Conservation (phyloP, 2,797 vertebrate species). For the Mormyrops boulengeri region DNA sequence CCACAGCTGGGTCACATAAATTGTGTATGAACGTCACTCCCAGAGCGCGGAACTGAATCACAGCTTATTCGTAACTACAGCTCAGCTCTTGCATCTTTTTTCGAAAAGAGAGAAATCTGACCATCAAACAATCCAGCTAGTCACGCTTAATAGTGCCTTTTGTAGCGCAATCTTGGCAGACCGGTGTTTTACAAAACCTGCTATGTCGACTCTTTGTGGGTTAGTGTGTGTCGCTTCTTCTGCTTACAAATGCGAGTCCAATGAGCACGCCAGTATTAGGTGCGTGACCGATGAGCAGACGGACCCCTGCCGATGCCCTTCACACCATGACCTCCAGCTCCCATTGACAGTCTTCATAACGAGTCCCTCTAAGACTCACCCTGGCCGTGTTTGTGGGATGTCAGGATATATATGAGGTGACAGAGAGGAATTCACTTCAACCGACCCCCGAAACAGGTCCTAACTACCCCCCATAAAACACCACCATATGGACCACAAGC, state of each 20-base stretch:
- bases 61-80: neutral
- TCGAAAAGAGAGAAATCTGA: neutral
- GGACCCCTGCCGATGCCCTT: neutral
- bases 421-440: conserved; percentile 64
- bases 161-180: neutral
- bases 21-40: neutral
- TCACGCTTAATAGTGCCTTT: neutral
- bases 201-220: neutral
- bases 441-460: conserved; percentile 51
- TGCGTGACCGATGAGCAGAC: conserved; percentile 43
- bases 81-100: neutral
- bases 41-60: neutral
- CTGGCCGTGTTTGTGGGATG: conserved; percentile 48
- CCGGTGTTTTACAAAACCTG: neutral
- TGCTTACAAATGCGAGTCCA: conserved; percentile 41
- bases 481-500: conserved; percentile 40
- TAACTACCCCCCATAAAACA: conserved; percentile 64
- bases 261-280: conserved; percentile 28
- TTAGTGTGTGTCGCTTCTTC: neutral
- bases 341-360: conserved; percentile 26
- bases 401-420: conserved; percentile 62
- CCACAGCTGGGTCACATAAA: neutral
- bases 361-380: conserved; percentile 39
- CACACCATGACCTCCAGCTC: conserved; percentile 26
- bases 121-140: neutral